These are phyloP conservation scores for Elephantulus edwardii DNA, from an alignment of 2,113 vertebrate genomes.

Conservation along the genomic window DNA sequence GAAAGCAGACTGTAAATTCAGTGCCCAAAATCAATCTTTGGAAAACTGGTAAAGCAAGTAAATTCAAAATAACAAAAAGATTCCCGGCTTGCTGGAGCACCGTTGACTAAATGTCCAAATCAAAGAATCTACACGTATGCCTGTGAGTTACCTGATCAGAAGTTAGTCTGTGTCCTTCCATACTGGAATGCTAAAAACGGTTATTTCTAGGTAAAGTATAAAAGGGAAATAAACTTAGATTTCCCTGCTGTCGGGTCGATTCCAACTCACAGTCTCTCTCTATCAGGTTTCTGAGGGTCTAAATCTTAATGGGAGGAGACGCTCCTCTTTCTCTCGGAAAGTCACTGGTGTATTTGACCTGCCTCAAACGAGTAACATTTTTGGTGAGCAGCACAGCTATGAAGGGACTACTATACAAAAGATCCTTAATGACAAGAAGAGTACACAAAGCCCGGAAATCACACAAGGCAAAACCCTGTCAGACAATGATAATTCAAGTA, in stretches of 20 bases:
- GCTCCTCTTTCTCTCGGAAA: too few relatives aligned
- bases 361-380: too few relatives aligned
- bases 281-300: too few relatives aligned
- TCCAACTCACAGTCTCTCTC: too few relatives aligned
- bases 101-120: neutral
- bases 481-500: neutral
- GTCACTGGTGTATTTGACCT: too few relatives aligned
- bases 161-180: neutral
- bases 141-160: neutral
- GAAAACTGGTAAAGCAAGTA: neutral
- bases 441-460: neutral
- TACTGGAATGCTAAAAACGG: neutral
- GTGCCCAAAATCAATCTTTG: neutral
- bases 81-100: neutral
- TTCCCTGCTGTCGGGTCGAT: too few relatives aligned
- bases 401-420: too few relatives aligned
- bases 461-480: neutral
- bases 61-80: neutral
- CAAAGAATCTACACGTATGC: neutral
- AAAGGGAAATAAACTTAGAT: neutral
- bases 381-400: too few relatives aligned
- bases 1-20: neutral
- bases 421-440: neutral
- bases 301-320: too few relatives aligned
- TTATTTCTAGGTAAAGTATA: slow-evolving; percentile 19